Base-by-base conservation (phyloP, 2,888 invertebrate species). In the Nasonia oneida region DNA sequence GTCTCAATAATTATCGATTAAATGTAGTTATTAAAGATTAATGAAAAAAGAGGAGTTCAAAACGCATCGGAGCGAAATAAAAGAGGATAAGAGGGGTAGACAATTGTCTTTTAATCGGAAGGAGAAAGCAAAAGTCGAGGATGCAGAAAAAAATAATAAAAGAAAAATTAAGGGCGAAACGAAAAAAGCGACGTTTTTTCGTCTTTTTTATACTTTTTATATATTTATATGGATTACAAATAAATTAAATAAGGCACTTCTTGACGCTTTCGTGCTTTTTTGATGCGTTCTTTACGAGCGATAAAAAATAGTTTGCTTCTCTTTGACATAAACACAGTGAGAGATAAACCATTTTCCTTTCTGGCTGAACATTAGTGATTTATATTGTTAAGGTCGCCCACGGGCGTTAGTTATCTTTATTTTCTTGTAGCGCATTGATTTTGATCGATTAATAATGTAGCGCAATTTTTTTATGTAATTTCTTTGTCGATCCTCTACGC, bases 121-220 rank as follows among this genome's bases (percentile, higher is more conserved):
- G 29, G 15, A 67, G 39, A 15, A 80, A 64, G 47, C 50, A 77
- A 50, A 80, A 74, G 23, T 81, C 61, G 73, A 83, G 33, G 29
- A 39, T 37, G 15, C 78, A 70, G 42, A 86, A 42, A 71, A 71
- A 42, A 71, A 8, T 61, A 61, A 61, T 61, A 67, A 85, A 82
- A 78, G 81, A 57, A 15, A 82, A 82, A 61, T 57, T 78, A 86
- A 76, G 23, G 83, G 39, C 77, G 79, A 87, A 61, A 71, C 57
- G 70, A 82, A 86, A 84, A 84, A 84, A 83, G 70, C 74, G 71
- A 61, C 76, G 73, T 85, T 81, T 85, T 77, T 82, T 79, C 81
- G 79, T 78, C 80, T 85, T 86, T 87, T 87, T 85, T 86, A 85
- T 87, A 87, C 87, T 86, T 87, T 87, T 87, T 87, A 87, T 87